phyloP scores from a whole-genome alignment of 2,888 invertebrate genomes.

The Mythimna impura region DNA sequence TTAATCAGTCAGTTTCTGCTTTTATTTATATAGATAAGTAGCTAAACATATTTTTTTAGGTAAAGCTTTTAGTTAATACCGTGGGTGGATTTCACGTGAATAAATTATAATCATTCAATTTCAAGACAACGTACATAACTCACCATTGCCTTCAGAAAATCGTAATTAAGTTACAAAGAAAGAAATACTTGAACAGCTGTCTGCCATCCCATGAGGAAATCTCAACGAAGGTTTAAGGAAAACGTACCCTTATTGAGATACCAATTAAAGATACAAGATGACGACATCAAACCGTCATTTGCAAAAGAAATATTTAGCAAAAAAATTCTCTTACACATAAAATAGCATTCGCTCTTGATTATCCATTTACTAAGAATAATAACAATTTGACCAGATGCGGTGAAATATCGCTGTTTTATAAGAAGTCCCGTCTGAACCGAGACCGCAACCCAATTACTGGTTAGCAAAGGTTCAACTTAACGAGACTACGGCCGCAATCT shows the following conservation, averaged over 20 bases:
- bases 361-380: slow-evolving; percentile 22
- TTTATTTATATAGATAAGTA: too few relatives aligned
- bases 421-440: slow-evolving; percentile 7
- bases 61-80: background rate
- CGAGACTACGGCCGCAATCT: slow-evolving; percentile 24
- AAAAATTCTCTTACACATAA: background rate
- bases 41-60: background rate
- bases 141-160: background rate
- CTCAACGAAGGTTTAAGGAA: slow-evolving; percentile 22
- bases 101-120: background rate
- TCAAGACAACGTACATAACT: background rate
- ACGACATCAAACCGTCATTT: slow-evolving; percentile 25
- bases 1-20: too few relatives aligned
- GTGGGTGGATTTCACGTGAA: background rate
- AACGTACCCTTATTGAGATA: slow-evolving; percentile 16
- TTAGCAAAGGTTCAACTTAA: slow-evolving; percentile 27
- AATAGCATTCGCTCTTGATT: slow-evolving; percentile 7
- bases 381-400: slow-evolving; percentile 26
- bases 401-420: slow-evolving; percentile 35
- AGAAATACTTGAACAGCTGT: slow-evolving; percentile 6
- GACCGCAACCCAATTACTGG: slow-evolving; percentile 51
- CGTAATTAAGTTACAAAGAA: background rate
- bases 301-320: slow-evolving; percentile 15
- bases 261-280: slow-evolving; percentile 35
- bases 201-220: background rate